Percentiles rank a stretch among this genome's conserved stretches.
These are phyloP conservation scores for Sanderia malayensis DNA, from an alignment of 30 jellyfish, hydroid and myxozoan genomes.

Conservation along the genomic window DNA sequence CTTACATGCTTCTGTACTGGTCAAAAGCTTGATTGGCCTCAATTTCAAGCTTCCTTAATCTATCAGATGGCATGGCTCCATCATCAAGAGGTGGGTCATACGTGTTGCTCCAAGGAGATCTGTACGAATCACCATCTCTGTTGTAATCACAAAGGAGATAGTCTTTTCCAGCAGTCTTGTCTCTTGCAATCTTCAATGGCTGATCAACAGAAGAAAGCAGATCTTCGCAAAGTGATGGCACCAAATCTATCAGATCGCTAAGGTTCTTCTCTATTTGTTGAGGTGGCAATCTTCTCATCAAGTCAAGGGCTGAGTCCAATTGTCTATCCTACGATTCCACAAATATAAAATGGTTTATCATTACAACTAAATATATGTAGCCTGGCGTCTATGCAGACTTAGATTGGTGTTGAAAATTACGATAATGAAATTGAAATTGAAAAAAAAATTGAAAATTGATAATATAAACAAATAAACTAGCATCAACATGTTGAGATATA, in stretches of 20 bases:
- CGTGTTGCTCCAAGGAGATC: slow-evolving; percentile 99
- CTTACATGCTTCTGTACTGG: slow-evolving; percentile 95
- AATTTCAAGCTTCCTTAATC: slow-evolving; percentile 86
- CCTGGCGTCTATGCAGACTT: too few species aligned
- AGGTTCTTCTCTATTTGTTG: slow-evolving; percentile 94
- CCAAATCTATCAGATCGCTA: slow-evolving; percentile 92
- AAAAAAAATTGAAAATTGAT: too few species aligned
- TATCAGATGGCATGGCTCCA: slow-evolving; percentile 98
- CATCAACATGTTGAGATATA: too few species aligned
- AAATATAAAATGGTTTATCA: too few species aligned
- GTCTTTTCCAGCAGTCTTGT: slow-evolving; percentile 92
- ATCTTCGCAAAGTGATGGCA: slow-evolving; percentile 93
- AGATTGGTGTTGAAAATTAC: too few species aligned
- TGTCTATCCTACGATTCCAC: too few species aligned
- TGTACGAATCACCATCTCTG: slow-evolving; percentile 98
- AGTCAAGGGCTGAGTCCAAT: slow-evolving; percentile 93
- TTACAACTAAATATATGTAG: too few species aligned
- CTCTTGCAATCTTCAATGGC: slow-evolving; percentile 97
- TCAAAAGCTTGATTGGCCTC: slow-evolving; percentile 98
- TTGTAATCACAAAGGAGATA: slow-evolving; percentile 98
- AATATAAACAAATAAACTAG: too few species aligned
- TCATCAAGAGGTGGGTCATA: slow-evolving; percentile 98
- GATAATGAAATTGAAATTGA: too few species aligned
- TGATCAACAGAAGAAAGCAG: slow-evolving; percentile 95
- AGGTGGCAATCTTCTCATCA: slow-evolving; percentile 98